A percentile compares a stretch with the other conserved stretches of the same genome.
These are phyloP conservation scores for Trogon melanurus DNA, from an alignment of 2,113 vertebrate genomes.

Conservation along the genomic window DNA sequence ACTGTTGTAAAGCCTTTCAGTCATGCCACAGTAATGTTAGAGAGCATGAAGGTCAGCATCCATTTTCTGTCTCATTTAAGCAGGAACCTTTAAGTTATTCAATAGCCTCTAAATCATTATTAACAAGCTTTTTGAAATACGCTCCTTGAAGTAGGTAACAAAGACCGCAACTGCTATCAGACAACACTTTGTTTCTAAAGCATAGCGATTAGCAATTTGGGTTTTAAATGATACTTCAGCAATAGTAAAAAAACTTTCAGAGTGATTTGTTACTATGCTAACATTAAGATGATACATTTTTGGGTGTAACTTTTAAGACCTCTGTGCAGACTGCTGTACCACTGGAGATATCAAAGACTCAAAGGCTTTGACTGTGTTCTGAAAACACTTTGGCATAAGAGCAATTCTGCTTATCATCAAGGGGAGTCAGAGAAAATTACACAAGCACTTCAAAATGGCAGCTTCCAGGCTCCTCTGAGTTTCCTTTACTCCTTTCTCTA, in stretches of 20 bases:
- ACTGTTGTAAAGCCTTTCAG: neutral
- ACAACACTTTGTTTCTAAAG: neutral
- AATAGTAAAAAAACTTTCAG: neutral
- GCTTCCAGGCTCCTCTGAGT: neutral
- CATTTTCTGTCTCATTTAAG: constrained; percentile 25
- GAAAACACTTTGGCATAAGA: neutral
- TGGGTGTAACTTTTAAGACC: neutral
- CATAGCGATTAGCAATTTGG: neutral
- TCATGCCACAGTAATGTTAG: neutral
- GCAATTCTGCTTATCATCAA: neutral
- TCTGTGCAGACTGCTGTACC: neutral
- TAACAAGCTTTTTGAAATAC: constrained; percentile 1
- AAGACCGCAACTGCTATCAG: neutral
- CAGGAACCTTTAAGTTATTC: constrained; percentile 32
- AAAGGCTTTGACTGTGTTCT: neutral
- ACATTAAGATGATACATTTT: neutral
- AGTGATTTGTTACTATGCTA: neutral
- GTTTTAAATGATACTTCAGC: neutral
- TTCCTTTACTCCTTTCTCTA: neutral
- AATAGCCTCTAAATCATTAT: neutral
- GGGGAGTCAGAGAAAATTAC: neutral
- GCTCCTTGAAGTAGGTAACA: neutral
- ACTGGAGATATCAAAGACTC: neutral
- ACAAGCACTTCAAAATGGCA: neutral
- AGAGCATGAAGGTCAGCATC: constrained; percentile 13